Conservation (phyloP, 2,797 vertebrate species). For the Malurus splendens region DNA sequence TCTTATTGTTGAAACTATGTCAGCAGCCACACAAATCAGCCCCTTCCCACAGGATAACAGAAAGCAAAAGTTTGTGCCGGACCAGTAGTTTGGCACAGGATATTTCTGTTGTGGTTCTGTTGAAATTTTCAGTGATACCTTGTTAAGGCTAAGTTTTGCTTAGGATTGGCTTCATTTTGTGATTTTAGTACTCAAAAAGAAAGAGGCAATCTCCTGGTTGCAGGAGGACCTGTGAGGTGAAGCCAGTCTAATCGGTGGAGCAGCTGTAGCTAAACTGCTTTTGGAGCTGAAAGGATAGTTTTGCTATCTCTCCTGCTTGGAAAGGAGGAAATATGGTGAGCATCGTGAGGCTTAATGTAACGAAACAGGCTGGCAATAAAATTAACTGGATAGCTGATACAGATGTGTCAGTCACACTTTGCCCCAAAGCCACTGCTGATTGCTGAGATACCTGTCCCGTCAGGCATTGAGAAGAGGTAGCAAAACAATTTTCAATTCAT, state of each 20-base stretch:
- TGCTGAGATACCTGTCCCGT: conserved; percentile 18
- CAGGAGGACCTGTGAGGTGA: neutral
- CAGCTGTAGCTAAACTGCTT: neutral
- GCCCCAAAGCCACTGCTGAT: conserved; percentile 45
- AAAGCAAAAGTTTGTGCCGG: neutral
- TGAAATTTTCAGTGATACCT: neutral
- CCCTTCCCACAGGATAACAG: neutral
- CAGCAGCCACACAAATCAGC: neutral
- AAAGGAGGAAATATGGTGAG: neutral
- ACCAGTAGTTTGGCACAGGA: neutral
- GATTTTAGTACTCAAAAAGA: neutral
- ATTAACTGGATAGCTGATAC: conserved; percentile 20
- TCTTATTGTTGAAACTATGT: neutral
- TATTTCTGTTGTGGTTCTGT: neutral
- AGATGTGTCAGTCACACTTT: conserved; percentile 38
- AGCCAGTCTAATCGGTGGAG: neutral
- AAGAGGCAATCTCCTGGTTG: neutral
- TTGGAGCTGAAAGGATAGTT: neutral
- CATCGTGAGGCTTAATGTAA: neutral
- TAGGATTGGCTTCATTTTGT: neutral
- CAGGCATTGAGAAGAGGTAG: conserved; percentile 28
- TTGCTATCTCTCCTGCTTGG: neutral
- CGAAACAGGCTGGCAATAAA: conserved; percentile 10
- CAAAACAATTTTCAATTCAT: conserved; percentile 48
- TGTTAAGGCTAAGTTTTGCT: neutral